A percentile compares a stretch with the other conserved stretches of the same genome.
These are phyloP conservation scores for Strix occidentalis DNA, from an alignment of 2,797 vertebrate species.

Conservation along the genomic window DNA sequence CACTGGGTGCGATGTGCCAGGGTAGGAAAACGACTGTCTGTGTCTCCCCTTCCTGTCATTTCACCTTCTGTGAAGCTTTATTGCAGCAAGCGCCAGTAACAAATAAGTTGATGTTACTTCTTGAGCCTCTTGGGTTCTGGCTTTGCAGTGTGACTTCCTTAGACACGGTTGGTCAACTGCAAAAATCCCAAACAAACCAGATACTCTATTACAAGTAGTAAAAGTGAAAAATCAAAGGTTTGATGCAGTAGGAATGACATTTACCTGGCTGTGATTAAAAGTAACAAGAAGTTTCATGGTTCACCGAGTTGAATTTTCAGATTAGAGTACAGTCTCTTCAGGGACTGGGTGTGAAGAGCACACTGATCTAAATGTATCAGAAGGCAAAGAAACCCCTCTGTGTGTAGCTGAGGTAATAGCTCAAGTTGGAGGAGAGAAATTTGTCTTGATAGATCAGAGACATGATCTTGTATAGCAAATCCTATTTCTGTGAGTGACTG, in stretches of 20 bases:
- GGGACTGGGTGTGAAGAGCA: neutral
- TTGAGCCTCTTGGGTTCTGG: neutral
- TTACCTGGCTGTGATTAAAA: conserved; percentile 1
- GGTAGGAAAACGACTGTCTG: neutral
- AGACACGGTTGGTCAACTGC: neutral
- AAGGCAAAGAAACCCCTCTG: conserved; percentile 41
- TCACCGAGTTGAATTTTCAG: neutral
- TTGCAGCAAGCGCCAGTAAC: neutral
- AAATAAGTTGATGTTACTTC: conserved; percentile 11
- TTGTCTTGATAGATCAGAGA: conserved; percentile 40
- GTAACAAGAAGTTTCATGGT: conserved; percentile 47
- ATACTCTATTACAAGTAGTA: neutral
- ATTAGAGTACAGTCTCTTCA: conserved; percentile 7
- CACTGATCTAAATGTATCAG: conserved; percentile 35
- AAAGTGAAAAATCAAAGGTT: neutral
- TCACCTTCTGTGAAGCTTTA: neutral
- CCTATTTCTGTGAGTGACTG: conserved; percentile 5
- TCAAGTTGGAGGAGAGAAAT: conserved; percentile 41
- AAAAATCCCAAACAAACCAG: neutral
- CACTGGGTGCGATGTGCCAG: neutral
- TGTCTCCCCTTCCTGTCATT: neutral
- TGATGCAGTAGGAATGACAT: neutral
- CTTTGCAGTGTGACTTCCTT: neutral
- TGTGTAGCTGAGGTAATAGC: conserved; percentile 26
- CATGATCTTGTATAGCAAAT: conserved; percentile 39